These are phyloP conservation scores for Nysson spinosus DNA, from an alignment of 2,888 invertebrate species.

Conservation along the genomic window DNA sequence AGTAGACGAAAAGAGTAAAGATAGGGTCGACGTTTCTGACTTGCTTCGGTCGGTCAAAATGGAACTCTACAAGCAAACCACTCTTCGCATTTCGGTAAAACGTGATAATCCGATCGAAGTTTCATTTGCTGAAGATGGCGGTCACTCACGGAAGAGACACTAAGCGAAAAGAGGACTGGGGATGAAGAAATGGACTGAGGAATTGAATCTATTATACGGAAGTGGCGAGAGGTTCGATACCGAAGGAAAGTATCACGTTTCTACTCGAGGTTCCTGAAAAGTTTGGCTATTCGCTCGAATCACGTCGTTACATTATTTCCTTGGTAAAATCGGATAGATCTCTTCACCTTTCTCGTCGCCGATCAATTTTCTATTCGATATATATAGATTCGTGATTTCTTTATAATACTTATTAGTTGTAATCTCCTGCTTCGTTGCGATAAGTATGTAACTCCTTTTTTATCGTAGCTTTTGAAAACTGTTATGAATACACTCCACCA, in stretches of 20 bases:
- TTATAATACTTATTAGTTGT: no score
- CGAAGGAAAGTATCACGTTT: slow-evolving; percentile 28
- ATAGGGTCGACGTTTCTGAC: slow-evolving; percentile 34
- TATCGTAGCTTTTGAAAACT: no score
- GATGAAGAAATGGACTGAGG: slow-evolving; percentile 15
- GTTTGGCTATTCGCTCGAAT: slow-evolving; percentile 38
- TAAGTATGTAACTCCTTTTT: no score
- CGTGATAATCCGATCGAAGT: slow-evolving; percentile 54
- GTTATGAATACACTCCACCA: no score
- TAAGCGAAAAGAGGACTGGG: not conserved
- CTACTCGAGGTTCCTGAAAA: slow-evolving; percentile 29
- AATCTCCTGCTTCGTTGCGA: no score
- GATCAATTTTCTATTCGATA: slow-evolving; percentile 4
- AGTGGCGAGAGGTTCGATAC: slow-evolving; percentile 38
- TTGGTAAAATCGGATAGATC: slow-evolving; percentile 19
- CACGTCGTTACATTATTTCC: slow-evolving; percentile 39
- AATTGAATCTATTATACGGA: slow-evolving; percentile 55
- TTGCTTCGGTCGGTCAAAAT: slow-evolving; percentile 22
- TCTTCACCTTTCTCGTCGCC: not conserved
- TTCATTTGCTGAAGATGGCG: slow-evolving; percentile 46
- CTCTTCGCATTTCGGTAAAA: slow-evolving; percentile 24
- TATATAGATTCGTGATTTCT: no score
- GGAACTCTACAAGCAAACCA: slow-evolving; percentile 6
- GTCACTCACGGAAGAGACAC: not conserved
- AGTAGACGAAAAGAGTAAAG: slow-evolving; percentile 13